Evolutionary conservation across 2,113 vertebrate species (phyloP).

Genomic region (Seriola rivoliana): DNA sequence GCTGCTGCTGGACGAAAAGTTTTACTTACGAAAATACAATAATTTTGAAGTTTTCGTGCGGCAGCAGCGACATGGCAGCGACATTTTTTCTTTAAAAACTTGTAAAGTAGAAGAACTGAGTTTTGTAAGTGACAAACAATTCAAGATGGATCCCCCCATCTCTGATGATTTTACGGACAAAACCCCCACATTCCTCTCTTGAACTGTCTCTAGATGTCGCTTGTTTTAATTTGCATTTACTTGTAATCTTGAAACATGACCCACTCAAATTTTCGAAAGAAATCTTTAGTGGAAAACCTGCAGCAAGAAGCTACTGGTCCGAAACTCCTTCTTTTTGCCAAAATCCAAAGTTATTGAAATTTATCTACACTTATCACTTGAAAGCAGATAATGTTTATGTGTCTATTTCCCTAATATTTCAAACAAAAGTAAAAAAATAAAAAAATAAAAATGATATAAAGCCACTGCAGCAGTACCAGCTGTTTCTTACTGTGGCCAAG

Average conservation of each 20-base stretch:
- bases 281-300: background rate
- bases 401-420: background rate
- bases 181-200: constrained; percentile 4
- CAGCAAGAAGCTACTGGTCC: background rate
- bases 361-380: background rate
- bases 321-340: too few relatives aligned
- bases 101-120: constrained; percentile 86
- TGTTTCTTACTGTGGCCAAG: too few relatives aligned
- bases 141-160: background rate
- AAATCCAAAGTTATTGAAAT: background rate
- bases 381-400: background rate
- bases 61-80: constrained; percentile 6
- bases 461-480: too few relatives aligned
- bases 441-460: too few relatives aligned
- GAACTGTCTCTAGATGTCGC: constrained; percentile 22
- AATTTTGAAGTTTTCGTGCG: background rate
- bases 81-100: constrained; percentile 47
- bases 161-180: background rate
- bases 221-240: constrained; percentile 23
- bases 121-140: constrained; percentile 69
- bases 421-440: constrained; percentile 1
- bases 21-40: background rate
- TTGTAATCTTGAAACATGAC: constrained; percentile 13
- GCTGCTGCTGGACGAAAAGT: constrained; percentile 16
- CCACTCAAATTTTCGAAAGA: background rate